Base-by-base conservation (phyloP, 2,888 invertebrate genomes). In the Halictus ligatus region DNA sequence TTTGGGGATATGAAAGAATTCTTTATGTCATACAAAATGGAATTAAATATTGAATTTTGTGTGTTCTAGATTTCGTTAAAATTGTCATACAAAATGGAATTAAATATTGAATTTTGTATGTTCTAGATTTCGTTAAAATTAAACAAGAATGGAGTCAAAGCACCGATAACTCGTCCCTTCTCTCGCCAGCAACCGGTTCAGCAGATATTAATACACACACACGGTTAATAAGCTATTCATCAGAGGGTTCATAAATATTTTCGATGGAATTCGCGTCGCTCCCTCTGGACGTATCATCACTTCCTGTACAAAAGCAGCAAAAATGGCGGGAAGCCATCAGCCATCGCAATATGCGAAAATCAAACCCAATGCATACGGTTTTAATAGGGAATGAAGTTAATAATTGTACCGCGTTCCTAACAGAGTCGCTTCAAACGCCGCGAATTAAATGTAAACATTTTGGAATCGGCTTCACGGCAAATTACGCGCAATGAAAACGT, bases 211-310 rank as follows among this genome's bases (percentile, higher is more conserved):
- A 18, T 64, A 1, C 64, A 29, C 69, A 0, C 64, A 29, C 69
- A 0, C 1, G 4, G 5, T 0, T 40, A 40, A 40, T 40, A 40
- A 75, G 80, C 79, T 81, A 80, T 81, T 83, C 76, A 73, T 64
- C 43, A 48, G 87, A 67, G 72, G 79, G 80, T 85, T 83, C 81
- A 75, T 87, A 76, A 78, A 73, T 76, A 81, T 64, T 54, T 81
- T 88, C 21, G 48, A 83, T 54, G 72, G 46, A 75, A 84, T 82
- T 77, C 77, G 79, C 58, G 67, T 83, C 77, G 64, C 74, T 69
- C 78, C n/a, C 46, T 0, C 40, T 12, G n/a, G 46, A 50, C 73
- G 78, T 73, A 69, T 77, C 64, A 60, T 15, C 46, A 64, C 18
- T 76, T 79, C 13, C 35, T 21, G 50, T 3, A n/a, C 7, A 54